Percentiles rank a stretch among this genome's conserved stretches.
Evolutionary conservation across 2,888 invertebrate genomes (phyloP).

Genomic region (Sepioteuthis lessoniana): DNA sequence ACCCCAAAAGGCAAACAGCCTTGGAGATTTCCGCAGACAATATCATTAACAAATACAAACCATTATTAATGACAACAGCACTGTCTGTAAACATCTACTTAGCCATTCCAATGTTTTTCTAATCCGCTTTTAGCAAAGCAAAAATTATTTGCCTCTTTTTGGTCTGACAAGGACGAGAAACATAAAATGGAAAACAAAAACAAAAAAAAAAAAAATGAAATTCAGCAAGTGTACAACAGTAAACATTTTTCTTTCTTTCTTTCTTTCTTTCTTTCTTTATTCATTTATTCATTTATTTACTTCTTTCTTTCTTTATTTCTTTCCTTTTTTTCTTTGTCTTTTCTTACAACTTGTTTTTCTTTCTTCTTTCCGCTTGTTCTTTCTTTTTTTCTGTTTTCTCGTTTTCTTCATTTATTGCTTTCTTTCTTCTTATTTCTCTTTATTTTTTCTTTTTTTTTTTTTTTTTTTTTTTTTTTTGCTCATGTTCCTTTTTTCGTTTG

Average conservation of each 20-base stretch:
- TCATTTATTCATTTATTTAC: neutral
- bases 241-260: neutral
- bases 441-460: neutral
- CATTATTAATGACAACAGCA: neutral
- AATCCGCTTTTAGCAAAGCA: neutral
- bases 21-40: neutral
- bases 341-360: too few relatives aligned
- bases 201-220: neutral
- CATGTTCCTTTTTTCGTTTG: neutral
- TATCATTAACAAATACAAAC: neutral
- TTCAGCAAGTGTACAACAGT: too few relatives aligned
- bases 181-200: neutral
- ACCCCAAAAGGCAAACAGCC: neutral
- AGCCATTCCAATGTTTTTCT: slow-evolving; percentile 33
- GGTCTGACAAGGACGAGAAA: neutral
- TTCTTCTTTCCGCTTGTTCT: too few relatives aligned
- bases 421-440: neutral
- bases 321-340: too few relatives aligned
- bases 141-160: neutral
- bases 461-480: neutral
- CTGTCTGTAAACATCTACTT: neutral
- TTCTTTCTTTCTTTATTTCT: neutral
- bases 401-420: neutral
- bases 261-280: neutral
- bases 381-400: too few relatives aligned